A percentile compares a stretch with the other conserved stretches of the same genome.
Conservation (phyloP, 92 coral and sea anemone genomes). For the Phenganax marumi region DNA sequence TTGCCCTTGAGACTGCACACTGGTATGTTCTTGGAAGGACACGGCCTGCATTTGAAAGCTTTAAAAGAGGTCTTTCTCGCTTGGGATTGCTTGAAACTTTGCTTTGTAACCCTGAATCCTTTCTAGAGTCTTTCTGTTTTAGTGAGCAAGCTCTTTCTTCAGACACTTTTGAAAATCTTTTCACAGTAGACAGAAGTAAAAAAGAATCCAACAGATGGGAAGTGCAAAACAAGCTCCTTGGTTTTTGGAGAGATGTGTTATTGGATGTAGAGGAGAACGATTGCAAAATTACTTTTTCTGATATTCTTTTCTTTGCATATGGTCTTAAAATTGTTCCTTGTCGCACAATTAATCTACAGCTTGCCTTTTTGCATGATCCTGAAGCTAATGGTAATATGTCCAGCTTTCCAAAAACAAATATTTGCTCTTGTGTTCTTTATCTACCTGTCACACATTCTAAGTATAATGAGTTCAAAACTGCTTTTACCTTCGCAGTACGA, state of each 20-base stretch:
- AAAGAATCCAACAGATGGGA: slow-evolving; percentile 64
- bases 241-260: slow-evolving; percentile 37
- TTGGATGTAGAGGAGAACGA: slow-evolving; percentile 29
- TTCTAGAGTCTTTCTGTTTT: slow-evolving; percentile 54
- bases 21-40: slow-evolving; percentile 59
- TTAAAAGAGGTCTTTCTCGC: slow-evolving; percentile 51
- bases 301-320: too few species aligned
- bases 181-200: slow-evolving; percentile 51
- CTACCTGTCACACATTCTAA: slow-evolving; percentile 15
- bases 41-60: slow-evolving; percentile 62
- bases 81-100: slow-evolving; percentile 65
- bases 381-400: background rate
- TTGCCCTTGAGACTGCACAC: too few species aligned
- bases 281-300: background rate
- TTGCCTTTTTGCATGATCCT: slow-evolving; percentile 17
- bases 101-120: slow-evolving; percentile 55
- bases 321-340: background rate
- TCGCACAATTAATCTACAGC: background rate
- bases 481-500: slow-evolving; percentile 2
- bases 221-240: slow-evolving; percentile 24
- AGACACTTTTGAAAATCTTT: slow-evolving; percentile 50
- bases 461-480: background rate
- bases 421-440: slow-evolving; percentile 11
- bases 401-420: slow-evolving; percentile 8
- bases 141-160: slow-evolving; percentile 44